These are phyloP conservation scores for Drosophila parthenogenetica DNA, from an alignment of 2,888 invertebrate species.

Conservation along the genomic window DNA sequence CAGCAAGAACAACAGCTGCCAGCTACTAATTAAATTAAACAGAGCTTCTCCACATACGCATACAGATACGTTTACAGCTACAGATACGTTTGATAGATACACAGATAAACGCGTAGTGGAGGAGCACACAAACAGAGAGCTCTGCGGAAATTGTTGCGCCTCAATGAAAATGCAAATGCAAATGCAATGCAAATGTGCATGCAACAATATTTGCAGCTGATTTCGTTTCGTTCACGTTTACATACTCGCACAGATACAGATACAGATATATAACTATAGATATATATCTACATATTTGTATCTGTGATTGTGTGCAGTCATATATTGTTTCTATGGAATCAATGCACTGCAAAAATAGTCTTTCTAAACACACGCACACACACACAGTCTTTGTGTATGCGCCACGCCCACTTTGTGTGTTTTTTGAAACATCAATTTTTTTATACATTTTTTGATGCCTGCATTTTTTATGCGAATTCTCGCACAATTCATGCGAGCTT, in stretches of 20 bases:
- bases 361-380: conserved; percentile 15
- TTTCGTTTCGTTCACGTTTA: conserved; percentile 50
- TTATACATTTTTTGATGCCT: conserved; percentile 37
- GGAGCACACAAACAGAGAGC: background rate
- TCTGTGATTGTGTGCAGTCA: background rate
- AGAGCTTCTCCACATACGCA: conserved; percentile 27
- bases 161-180: conserved; percentile 56
- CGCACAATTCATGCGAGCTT: conserved; percentile 66
- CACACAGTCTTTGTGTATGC: conserved; percentile 20
- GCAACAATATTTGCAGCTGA: conserved; percentile 78
- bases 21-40: conserved; percentile 73
- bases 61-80: conserved; percentile 2
- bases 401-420: conserved; percentile 27
- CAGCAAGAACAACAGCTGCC: conserved; percentile 32
- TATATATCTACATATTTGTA: background rate
- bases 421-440: conserved; percentile 43
- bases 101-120: background rate
- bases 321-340: conserved; percentile 55
- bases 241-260: background rate
- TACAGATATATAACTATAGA: too few species aligned
- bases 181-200: conserved; percentile 60
- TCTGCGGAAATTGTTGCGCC: conserved; percentile 32
- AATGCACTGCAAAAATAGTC: conserved; percentile 23
- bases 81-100: conserved; percentile 4
- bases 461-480: conserved; percentile 71